Base-by-base conservation (phyloP, 2,888 invertebrate genomes). In the Hyposoter dolosus region DNA sequence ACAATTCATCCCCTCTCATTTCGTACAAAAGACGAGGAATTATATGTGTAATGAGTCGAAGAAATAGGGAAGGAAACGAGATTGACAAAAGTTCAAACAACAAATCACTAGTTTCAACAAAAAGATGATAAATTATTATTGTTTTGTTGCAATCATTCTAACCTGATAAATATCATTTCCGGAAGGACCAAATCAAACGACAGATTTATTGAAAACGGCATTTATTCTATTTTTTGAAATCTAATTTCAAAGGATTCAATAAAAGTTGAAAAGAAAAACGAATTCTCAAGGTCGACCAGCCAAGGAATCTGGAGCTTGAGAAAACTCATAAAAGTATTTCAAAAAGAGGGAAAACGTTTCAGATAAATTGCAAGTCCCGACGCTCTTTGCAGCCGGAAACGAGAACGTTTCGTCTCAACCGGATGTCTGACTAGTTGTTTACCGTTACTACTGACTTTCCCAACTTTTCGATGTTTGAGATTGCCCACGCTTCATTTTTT, bases 381-480 rank as follows among this genome's bases (percentile, higher is more conserved):
- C 19, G 68, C 28, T 47, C 17, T 69, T 69, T 12, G 60, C n/a
- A 47, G 32, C 12, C 68, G 45, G 28, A 75, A 50, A 23, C 23
- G 50, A 56, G 69, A 77, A 3, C 3, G 47, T 65, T 65, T 66
- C 50, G 15, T 40, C 45, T 35, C 10, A 53, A 68, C 19, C 53
- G 45, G 32, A 56, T 76, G 80, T 71, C 80, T 63, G 80, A 71
- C 79, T 53, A 47, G 43, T 80, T 53, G 53, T 43, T 84, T 75
- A 80, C 79, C 28, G 5, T 60, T 23, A 63, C 75, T 32, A 79
- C 83, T 74, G 66, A 75, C 47, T n/a, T 50, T 43, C 28, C n/a
- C n/a, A 35, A 10, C 45, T 75, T 28, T n/a, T n/a, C 56, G 68
- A 9, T 50, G 40, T 28, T 71, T 56, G 50, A 53, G n/a, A 12